A percentile compares a stretch with the other conserved stretches of the same genome.
These are phyloP conservation scores for Acleris literana DNA, from an alignment of 2,888 invertebrate species.

Conservation along the genomic window DNA sequence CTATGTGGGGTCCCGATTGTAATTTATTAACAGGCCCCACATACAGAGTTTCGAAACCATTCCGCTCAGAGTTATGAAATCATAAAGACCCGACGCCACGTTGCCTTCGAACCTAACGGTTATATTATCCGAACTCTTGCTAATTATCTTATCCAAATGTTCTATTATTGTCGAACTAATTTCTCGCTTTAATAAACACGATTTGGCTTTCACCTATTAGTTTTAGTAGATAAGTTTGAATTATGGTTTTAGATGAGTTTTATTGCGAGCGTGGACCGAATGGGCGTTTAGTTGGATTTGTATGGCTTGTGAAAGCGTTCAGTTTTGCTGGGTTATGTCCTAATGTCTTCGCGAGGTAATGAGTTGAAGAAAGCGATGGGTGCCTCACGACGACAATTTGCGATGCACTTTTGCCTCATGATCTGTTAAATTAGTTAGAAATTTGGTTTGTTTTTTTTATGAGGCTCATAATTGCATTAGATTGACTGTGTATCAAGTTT, in stretches of 20 bases:
- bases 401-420: background rate
- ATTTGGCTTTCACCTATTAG: slow-evolving; percentile 49
- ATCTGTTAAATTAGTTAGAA: background rate
- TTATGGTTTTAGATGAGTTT: slow-evolving; percentile 43
- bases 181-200: slow-evolving; percentile 29
- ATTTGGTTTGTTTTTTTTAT: background rate
- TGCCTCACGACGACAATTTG: slow-evolving; percentile 30
- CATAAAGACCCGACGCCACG: slow-evolving; percentile 46
- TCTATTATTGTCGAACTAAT: slow-evolving; percentile 53
- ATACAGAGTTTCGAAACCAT: slow-evolving; percentile 64
- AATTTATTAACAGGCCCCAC: slow-evolving; percentile 80
- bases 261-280: slow-evolving; percentile 60
- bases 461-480: too few species aligned
- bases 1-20: slow-evolving; percentile 77
- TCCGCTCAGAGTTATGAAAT: slow-evolving; percentile 63
- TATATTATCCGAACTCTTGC: slow-evolving; percentile 36
- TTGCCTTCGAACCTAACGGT: slow-evolving; percentile 28
- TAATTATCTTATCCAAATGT: slow-evolving; percentile 66
- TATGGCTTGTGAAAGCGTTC: slow-evolving; percentile 31
- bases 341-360: slow-evolving; percentile 16
- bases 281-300: slow-evolving; percentile 31
- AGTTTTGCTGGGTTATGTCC: slow-evolving; percentile 20
- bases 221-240: slow-evolving; percentile 29
- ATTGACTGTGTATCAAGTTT: too few species aligned
- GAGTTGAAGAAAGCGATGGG: slow-evolving; percentile 16